phyloP scores from a whole-genome alignment of 2,797 vertebrate genomes.

The Gallinago stenura region DNA sequence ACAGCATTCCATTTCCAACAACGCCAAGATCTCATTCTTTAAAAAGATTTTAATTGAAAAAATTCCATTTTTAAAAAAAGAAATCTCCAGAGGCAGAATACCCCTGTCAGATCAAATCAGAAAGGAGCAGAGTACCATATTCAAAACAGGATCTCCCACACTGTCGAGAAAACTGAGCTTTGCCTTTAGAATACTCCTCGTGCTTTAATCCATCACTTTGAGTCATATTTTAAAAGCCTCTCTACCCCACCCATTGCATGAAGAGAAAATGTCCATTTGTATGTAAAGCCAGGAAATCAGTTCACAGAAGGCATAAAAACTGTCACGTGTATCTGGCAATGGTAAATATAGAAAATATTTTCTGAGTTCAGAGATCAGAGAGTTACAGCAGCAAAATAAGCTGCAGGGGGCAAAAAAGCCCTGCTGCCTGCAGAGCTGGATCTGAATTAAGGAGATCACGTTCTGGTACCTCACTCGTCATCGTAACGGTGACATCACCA shows the following conservation, averaged over 20 bases:
- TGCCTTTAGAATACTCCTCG: not conserved
- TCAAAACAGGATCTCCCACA: not conserved
- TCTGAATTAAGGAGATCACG: not conserved
- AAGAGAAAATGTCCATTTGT: not conserved
- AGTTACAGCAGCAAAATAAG: not conserved
- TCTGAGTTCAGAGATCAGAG: not conserved
- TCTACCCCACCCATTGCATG: not conserved
- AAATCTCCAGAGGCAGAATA: not conserved
- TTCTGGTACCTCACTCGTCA: not conserved
- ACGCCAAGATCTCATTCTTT: not conserved
- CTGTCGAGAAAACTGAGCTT: not conserved
- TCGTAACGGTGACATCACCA: not conserved
- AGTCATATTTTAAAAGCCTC: not conserved
- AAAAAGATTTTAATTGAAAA: not conserved
- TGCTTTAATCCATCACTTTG: not conserved
- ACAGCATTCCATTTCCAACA: not conserved
- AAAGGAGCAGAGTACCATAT: not conserved
- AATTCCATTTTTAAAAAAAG: no score
- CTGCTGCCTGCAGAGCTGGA: not conserved
- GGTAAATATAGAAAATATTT: not conserved
- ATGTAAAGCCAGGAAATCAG: not conserved
- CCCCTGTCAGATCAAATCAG: not conserved
- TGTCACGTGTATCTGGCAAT: not conserved
- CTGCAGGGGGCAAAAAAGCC: not conserved
- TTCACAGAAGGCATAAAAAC: not conserved